These are phyloP conservation scores for Meandrusa payeni DNA, from an alignment of 2,888 invertebrate species.

Conservation along the genomic window DNA sequence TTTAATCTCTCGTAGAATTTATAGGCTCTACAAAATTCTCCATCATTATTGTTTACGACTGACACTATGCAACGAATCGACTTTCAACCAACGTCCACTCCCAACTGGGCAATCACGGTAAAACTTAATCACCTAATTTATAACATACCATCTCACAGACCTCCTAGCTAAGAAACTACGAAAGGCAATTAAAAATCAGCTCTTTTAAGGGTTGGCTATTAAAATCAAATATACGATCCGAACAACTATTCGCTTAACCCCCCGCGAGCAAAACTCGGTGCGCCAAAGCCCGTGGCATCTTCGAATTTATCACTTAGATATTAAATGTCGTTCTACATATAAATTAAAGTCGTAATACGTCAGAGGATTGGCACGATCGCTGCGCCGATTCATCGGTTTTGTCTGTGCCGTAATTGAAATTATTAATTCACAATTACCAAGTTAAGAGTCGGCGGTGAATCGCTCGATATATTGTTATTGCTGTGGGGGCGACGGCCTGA, in stretches of 20 bases:
- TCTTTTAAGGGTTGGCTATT: conserved; percentile 68
- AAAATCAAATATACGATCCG: conserved; percentile 57
- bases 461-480: conserved; percentile 31
- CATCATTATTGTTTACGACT: no score
- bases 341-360: conserved; percentile 55
- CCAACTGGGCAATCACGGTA: conserved; percentile 25
- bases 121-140: conserved; percentile 38
- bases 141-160: conserved; percentile 44
- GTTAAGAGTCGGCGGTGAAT: conserved; percentile 31
- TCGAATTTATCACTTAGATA: conserved; percentile 59
- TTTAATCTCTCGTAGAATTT: no score
- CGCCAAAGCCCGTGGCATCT: conserved; percentile 41
- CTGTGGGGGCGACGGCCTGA: conserved; percentile 15
- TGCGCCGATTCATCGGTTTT: conserved; percentile 38
- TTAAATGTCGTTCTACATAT: conserved; percentile 65
- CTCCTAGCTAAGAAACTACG: conserved; percentile 61
- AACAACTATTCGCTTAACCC: conserved; percentile 55
- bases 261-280: conserved; percentile 51
- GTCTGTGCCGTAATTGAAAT: conserved; percentile 46
- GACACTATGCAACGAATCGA: background rate
- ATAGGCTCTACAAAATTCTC: no score
- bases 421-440: conserved; percentile 47
- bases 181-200: conserved; percentile 68
- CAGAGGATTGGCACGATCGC: conserved; percentile 47
- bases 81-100: conserved; percentile 31